Evolutionary conservation across 2,888 invertebrate species (phyloP), one percentile per base, ranked within the genome.

Genomic region (Cantharis rustica): DNA sequence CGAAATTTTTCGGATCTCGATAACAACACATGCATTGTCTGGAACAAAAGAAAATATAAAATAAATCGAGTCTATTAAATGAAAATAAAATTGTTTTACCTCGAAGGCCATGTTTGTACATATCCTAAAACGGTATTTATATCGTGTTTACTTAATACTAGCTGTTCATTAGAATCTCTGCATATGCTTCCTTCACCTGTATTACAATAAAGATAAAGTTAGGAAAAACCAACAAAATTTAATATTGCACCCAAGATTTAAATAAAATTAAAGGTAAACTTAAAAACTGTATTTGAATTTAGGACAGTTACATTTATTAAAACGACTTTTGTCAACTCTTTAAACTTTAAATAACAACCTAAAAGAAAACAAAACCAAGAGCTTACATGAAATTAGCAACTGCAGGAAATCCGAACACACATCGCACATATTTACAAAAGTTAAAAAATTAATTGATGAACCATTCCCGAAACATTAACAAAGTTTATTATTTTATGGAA

Each of bases 1-100:
- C 97, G 89, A 96, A 95, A 89, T 97, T 97, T 88, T 96, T 96
- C 75, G 93, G 92, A 89, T 97, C 97, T 83, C 97, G 92, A 88
- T 96, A 97, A 89, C 96, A 95, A 89, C 98, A 98, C 94, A 97
- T 96, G 87, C 98, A 98, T 90, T 98, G 97, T 87, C 96, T 96
- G 88, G 77, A 92, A 86, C 71, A 73, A 70, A 61, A 23, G 20
- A n/a, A 17, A 66, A 47, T 47, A 47, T n/a, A 47, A 47, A 47
- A 20, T 66, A 7, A 66, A 13, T 4, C n/a, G n/a, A n/a, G n/a
- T 20, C 13, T n/a, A n/a, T 26, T 16, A 62, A 68, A 63, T 11
- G 61, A 16, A 9, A 62, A 66, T 66, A 66, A 20, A 9, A 20
- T 13, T n/a, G 11, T n/a, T 63, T 73, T 91, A 94, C 95, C 96